Evolutionary conservation across 2,888 invertebrate species (phyloP).

Genomic region (Acanthosoma haemorrhoidale): DNA sequence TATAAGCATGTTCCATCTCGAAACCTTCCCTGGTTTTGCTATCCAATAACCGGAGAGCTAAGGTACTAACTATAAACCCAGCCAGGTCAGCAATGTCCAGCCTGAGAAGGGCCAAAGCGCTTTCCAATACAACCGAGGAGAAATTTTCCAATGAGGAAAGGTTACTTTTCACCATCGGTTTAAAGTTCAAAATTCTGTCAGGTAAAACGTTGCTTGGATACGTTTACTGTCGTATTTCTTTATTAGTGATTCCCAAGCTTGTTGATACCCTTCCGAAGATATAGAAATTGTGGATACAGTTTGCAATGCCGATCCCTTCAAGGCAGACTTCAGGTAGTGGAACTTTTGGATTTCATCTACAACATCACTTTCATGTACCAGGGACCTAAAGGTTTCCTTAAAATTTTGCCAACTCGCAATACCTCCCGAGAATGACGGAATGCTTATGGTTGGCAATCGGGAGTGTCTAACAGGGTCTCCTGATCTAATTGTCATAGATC

Average conservation of each 20-base stretch:
- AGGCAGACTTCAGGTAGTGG: too few relatives aligned
- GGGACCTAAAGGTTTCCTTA: background rate
- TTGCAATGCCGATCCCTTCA: too few relatives aligned
- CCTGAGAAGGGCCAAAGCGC: too few relatives aligned
- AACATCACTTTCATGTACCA: background rate
- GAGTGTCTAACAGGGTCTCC: background rate
- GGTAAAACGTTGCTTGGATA: background rate
- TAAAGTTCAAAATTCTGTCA: background rate
- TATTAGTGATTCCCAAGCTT: background rate
- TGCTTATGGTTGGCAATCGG: background rate
- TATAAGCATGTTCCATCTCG: background rate
- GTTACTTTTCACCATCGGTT: background rate
- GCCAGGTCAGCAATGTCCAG: background rate
- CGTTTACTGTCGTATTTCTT: background rate
- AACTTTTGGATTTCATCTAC: too few relatives aligned
- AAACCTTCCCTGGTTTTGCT: background rate
- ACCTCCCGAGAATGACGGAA: background rate
- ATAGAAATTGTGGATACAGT: background rate
- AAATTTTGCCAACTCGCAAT: background rate
- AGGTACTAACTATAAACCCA: background rate
- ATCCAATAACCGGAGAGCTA: background rate
- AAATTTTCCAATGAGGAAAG: background rate
- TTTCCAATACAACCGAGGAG: background rate
- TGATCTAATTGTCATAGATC: background rate
- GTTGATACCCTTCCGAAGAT: background rate